These are phyloP conservation scores for Nemotelus nigrinus DNA, from an alignment of 2,888 invertebrate genomes.

Conservation along the genomic window DNA sequence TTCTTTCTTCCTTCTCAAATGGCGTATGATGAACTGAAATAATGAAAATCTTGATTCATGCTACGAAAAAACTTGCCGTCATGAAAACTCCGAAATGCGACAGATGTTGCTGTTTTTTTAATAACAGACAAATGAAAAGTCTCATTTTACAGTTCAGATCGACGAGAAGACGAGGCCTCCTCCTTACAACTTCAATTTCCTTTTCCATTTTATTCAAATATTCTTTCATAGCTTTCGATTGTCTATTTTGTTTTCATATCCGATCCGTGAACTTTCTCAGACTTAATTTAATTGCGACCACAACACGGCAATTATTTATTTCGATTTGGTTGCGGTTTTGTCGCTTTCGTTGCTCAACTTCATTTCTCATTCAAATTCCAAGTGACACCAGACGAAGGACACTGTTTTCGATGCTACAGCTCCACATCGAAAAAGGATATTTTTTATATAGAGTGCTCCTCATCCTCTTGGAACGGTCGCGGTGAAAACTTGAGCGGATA, in stretches of 20 bases:
- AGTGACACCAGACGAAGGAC: constrained; percentile 24
- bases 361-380: constrained; percentile 36
- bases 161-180: neutral
- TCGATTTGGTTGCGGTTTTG: constrained; percentile 31
- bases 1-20: too few relatives aligned
- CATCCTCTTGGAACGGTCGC: constrained; percentile 17
- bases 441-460: constrained; percentile 13
- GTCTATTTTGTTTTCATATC: constrained; percentile 38
- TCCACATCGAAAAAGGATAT: constrained; percentile 10
- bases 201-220: constrained; percentile 29
- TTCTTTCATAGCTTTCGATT: constrained; percentile 21
- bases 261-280: constrained; percentile 26
- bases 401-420: neutral
- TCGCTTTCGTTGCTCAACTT: constrained; percentile 29
- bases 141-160: neutral
- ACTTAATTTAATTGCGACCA: constrained; percentile 42
- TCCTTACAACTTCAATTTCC: constrained; percentile 22
- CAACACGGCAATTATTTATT: constrained; percentile 42
- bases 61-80: too few relatives aligned
- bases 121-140: neutral
- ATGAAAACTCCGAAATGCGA: neutral
- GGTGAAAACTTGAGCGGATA: constrained; percentile 33
- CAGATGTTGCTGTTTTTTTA: neutral
- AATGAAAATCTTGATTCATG: too few relatives aligned
- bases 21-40: too few relatives aligned